phyloP scores from a whole-genome alignment of 1,140 invertebrate species.

The Pseudoatta argentina region DNA sequence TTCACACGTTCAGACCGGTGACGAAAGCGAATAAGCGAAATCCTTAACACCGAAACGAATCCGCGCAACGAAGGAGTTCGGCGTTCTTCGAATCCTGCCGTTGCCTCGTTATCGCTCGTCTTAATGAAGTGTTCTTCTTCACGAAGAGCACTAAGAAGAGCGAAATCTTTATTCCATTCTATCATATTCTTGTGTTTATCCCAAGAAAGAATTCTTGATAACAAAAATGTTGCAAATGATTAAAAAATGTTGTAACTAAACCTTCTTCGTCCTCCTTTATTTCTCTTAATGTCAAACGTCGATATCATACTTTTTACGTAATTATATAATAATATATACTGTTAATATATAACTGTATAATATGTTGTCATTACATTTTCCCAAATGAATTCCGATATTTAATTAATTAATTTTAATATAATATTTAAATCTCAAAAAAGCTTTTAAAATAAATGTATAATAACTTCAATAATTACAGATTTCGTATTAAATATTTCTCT shows the following conservation, averaged over 20 bases:
- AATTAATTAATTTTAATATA: constrained; percentile 4
- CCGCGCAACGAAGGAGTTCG: constrained; percentile 54
- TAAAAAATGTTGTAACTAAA: neutral
- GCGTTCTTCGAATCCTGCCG: constrained; percentile 70
- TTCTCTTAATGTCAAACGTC: neutral
- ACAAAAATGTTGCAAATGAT: neutral
- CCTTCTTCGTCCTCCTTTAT: neutral
- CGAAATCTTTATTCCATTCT: neutral
- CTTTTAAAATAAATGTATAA: constrained; percentile 5
- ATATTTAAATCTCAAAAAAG: neutral
- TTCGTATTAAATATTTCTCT: neutral
- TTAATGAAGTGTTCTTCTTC: constrained; percentile 70
- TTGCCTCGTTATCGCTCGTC: constrained; percentile 67
- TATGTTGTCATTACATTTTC: neutral
- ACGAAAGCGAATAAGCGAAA: constrained; percentile 71
- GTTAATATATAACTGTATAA: neutral
- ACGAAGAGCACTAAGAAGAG: neutral
- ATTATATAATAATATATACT: neutral
- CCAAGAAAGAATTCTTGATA: constrained; percentile 2
- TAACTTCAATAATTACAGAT: neutral
- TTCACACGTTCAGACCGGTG: constrained; percentile 62
- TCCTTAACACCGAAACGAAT: constrained; percentile 76
- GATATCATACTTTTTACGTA: neutral
- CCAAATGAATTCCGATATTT: neutral
- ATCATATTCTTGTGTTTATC: neutral